Conservation (phyloP, 2,888 invertebrate species). For the Pandemis cinnamomeana region DNA sequence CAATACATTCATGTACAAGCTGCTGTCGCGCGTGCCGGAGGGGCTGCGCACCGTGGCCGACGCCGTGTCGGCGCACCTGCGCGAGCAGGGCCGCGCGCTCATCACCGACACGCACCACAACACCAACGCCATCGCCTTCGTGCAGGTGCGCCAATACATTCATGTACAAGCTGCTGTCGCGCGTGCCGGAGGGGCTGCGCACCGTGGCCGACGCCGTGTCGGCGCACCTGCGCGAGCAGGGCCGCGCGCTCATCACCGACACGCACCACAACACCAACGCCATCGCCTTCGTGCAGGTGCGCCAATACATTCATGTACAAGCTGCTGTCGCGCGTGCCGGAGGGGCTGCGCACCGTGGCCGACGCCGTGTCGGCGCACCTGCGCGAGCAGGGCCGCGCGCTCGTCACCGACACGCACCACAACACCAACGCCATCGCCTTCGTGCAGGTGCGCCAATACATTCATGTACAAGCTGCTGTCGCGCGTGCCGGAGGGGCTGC, state of each 20-base stretch:
- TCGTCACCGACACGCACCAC: constrained; percentile 96
- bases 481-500: constrained; percentile 95
- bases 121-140: constrained; percentile 96
- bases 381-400: constrained; percentile 96
- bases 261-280: constrained; percentile 96
- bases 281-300: constrained; percentile 94
- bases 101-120: constrained; percentile 96
- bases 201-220: constrained; percentile 98
- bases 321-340: constrained; percentile 95
- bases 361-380: constrained; percentile 98
- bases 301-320: constrained; percentile 98
- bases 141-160: constrained; percentile 89
- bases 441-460: constrained; percentile 90
- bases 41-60: constrained; percentile 98
- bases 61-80: constrained; percentile 96
- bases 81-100: constrained; percentile 97
- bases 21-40: constrained; percentile 95
- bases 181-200: constrained; percentile 96
- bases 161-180: constrained; percentile 98
- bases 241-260: constrained; percentile 97
- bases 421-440: constrained; percentile 96
- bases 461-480: constrained; percentile 99
- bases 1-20: constrained; percentile 98
- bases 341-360: constrained; percentile 97
- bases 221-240: constrained; percentile 97